Base-by-base conservation (phyloP, 1,140 invertebrate genomes). In the Drosophila micromelanica region DNA sequence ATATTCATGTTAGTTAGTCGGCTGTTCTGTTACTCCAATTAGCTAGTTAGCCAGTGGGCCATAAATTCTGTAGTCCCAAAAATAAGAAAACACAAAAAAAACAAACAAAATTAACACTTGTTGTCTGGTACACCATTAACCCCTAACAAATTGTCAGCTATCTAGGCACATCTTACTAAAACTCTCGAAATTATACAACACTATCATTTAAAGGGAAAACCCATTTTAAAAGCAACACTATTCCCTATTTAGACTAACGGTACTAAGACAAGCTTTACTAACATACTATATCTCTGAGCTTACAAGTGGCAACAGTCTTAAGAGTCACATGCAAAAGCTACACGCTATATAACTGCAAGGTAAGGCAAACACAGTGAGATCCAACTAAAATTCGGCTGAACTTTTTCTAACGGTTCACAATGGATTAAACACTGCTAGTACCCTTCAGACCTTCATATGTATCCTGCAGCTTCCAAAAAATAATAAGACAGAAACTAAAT, bases 391-490 rank as follows among this genome's bases (percentile, higher is more conserved):
- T 12, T 5, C 11, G 30, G 5, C 15, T 43, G 15, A 52, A 6
- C 27, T 5, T 27, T 27, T 27, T 23, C 20, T 3, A 17, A 12
- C 12, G 11, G 5, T 55, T 27, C 5, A 27, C 8, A 38, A 63
- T 61, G 43, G 17, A 49, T n/a, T n/a, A 2, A 0, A 13, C 54
- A 59, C 55, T 55, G 17, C 6, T 48, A 43, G 13, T 32, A 43
- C 5, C 8, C 51, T 23, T 2, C 1, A 45, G 27, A 52, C 54
- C 20, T 52, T 43, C 5, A 57, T 48, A 64, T 35, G 40, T 73
- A 70, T 71, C 65, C 77, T 78, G 75, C 75, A 74, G 77, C 77
- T 80, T 80, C 77, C 75, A 80, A 35, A 80, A 35, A 69, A 46
- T 20, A 60, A 37, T 30, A 35, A 59, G 15, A 56, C 43, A 37